Conservation (phyloP, 2,888 invertebrate genomes). For the Pheosia tremula region DNA sequence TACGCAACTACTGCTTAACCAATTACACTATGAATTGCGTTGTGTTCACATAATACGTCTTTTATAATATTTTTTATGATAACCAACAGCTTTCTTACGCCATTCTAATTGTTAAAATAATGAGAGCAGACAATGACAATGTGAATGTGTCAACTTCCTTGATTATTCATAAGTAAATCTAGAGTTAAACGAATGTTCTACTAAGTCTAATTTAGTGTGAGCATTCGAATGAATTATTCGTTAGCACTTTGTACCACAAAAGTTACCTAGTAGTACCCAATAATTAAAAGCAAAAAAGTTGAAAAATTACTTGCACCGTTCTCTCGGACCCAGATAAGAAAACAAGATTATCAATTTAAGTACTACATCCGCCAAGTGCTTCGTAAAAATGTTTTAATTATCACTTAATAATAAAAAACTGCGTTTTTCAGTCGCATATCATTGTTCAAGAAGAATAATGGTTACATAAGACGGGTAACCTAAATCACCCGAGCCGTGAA, state of each 20-base stretch:
- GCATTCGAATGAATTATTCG: too few species aligned
- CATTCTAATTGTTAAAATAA: constrained; percentile 40
- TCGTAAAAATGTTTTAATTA: background rate
- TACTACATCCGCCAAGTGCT: too few species aligned
- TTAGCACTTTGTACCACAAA: too few species aligned
- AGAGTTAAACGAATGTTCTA: too few species aligned
- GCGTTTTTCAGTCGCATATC: constrained; percentile 53
- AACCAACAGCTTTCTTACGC: constrained; percentile 34
- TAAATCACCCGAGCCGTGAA: constrained; percentile 44
- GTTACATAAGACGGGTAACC: constrained; percentile 58
- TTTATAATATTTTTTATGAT: constrained; percentile 25
- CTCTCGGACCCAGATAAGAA: too few species aligned
- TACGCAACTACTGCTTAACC: constrained; percentile 19
- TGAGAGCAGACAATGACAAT: constrained; percentile 12
- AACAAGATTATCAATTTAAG: too few species aligned
- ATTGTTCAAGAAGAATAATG: constrained; percentile 60
- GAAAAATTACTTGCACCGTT: too few species aligned
- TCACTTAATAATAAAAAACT: constrained; percentile 25
- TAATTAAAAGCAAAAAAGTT: too few species aligned
- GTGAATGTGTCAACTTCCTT: constrained; percentile 16
- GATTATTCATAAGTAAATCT: background rate
- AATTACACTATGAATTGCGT: constrained; percentile 10
- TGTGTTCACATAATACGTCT: constrained; percentile 20
- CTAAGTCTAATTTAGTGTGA: too few species aligned
- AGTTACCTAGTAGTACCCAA: too few species aligned